A percentile compares a stretch with the other conserved stretches of the same genome.
phyloP scores from a whole-genome alignment of 2,888 invertebrate genomes.

The Microplitis manilae region DNA sequence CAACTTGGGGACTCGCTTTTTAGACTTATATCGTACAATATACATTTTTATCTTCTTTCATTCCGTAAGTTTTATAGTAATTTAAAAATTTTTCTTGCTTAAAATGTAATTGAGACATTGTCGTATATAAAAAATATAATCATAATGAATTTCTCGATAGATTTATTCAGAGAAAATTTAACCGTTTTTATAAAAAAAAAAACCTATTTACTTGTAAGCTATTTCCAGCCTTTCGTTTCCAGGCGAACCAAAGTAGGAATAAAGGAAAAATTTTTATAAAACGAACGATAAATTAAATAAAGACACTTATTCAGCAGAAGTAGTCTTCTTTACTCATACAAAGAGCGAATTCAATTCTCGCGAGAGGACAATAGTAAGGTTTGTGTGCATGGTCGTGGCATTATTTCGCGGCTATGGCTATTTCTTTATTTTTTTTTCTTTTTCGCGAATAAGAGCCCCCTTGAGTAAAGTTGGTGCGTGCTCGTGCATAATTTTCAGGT shows the following conservation, averaged over 20 bases:
- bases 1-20: conserved; percentile 44
- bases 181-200: neutral
- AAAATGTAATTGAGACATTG: conserved; percentile 39
- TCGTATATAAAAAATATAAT: neutral
- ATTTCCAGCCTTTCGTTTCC: too few relatives aligned
- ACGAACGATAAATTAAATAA: neutral
- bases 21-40: conserved; percentile 49
- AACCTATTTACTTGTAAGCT: neutral
- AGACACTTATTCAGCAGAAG: neutral
- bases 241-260: neutral
- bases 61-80: conserved; percentile 63
- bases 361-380: conserved; percentile 38
- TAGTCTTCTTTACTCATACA: conserved; percentile 29
- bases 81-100: conserved; percentile 24
- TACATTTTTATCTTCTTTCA: conserved; percentile 63
- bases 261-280: neutral
- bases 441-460: conserved; percentile 42
- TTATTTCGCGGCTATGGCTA: conserved; percentile 41
- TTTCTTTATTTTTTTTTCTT: conserved; percentile 30
- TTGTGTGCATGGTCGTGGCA: conserved; percentile 20
- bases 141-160: neutral
- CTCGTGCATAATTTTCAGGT: conserved; percentile 66
- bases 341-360: conserved; percentile 34
- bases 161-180: neutral
- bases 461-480: conserved; percentile 63